Percentiles rank a stretch among this genome's conserved stretches.
phyloP scores from a whole-genome alignment of 2,797 vertebrate species.

The Urophycis tenuis region DNA sequence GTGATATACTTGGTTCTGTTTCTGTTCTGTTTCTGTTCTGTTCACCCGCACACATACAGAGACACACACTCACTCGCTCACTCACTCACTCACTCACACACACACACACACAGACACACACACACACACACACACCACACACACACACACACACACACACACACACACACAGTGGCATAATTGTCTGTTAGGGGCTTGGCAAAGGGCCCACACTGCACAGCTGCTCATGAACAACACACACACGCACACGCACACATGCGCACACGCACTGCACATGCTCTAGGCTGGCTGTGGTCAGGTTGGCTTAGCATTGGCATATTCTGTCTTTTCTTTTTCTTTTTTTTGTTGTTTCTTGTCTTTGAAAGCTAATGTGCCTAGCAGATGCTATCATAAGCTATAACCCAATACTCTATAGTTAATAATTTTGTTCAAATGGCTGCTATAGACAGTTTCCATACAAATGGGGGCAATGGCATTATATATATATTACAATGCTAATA shows the following conservation, averaged over 20 bases:
- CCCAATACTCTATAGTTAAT: not conserved
- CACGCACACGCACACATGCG: conserved; percentile 29
- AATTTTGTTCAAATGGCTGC: not conserved
- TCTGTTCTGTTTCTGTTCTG: conserved; percentile 34
- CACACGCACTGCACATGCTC: conserved; percentile 2
- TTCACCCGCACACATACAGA: conserved; percentile 6
- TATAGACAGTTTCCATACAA: not conserved
- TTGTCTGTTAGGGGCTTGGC: conserved; percentile 67
- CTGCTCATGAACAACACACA: conserved; percentile 54
- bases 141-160: conserved; percentile 11
- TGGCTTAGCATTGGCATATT: conserved; percentile 1
- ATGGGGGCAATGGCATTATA: too few species aligned
- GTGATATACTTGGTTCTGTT: conserved; percentile 46
- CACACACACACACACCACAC: conserved; percentile 15
- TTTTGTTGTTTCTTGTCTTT: not conserved
- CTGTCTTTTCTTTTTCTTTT: not conserved
- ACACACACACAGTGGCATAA: conserved; percentile 54
- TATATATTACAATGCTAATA: not conserved
- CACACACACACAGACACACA: conserved; percentile 28
- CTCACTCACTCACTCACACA: conserved; percentile 28
- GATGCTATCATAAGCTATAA: not conserved
- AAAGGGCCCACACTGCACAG: conserved; percentile 56
- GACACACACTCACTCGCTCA: conserved; percentile 23
- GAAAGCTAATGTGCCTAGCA: not conserved
- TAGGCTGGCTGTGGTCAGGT: not conserved